phyloP scores from a whole-genome alignment of 1,140 invertebrate species.

The Bursaphelenchus mucronatus region DNA sequence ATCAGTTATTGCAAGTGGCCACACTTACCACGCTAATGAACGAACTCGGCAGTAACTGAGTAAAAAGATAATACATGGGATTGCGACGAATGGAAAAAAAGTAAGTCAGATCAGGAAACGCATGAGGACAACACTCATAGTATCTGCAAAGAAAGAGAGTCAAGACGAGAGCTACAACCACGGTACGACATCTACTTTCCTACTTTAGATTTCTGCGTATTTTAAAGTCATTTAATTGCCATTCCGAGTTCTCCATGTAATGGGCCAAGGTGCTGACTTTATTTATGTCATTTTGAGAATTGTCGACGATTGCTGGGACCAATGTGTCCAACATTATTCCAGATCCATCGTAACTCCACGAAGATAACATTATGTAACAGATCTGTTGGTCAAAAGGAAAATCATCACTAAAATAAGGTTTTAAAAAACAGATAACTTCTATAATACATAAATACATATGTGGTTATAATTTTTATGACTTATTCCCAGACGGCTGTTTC shows the following conservation, averaged over 20 bases:
- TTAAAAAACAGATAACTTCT: slow-evolving; percentile 2
- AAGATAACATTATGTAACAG: slow-evolving; percentile 56
- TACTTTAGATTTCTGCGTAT: slow-evolving; percentile 51
- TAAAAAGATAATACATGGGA: slow-evolving; percentile 56
- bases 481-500: background rate
- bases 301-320: slow-evolving; percentile 30
- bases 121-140: slow-evolving; percentile 54
- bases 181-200: background rate
- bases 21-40: slow-evolving; percentile 52
- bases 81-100: slow-evolving; percentile 59
- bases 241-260: slow-evolving; percentile 60
- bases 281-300: slow-evolving; percentile 11
- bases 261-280: slow-evolving; percentile 39
- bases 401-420: slow-evolving; percentile 43
- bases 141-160: slow-evolving; percentile 26
- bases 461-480: too few species aligned
- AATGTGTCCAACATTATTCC: slow-evolving; percentile 46
- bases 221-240: slow-evolving; percentile 54
- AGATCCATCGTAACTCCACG: slow-evolving; percentile 55
- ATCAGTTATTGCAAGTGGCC: background rate
- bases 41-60: slow-evolving; percentile 55
- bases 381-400: slow-evolving; percentile 58
- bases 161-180: slow-evolving; percentile 15
- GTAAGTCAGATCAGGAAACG: slow-evolving; percentile 54
- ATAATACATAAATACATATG: slow-evolving; percentile 28